These are phyloP conservation scores for Malacoctenus gilli DNA, from an alignment of 2,797 vertebrate genomes.

Conservation along the genomic window DNA sequence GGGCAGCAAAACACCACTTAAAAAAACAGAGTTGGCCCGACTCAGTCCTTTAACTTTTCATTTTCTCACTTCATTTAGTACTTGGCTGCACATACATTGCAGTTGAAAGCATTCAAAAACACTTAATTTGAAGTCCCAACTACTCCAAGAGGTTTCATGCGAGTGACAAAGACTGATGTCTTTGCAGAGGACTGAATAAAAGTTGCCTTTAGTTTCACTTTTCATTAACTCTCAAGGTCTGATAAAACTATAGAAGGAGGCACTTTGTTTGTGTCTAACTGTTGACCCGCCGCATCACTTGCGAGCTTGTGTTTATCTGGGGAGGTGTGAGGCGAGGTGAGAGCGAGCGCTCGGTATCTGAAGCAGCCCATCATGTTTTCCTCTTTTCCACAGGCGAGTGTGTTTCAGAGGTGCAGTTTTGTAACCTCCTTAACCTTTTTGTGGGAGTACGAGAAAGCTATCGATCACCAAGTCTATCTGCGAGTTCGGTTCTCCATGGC, in stretches of 20 bases:
- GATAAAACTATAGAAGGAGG: not conserved
- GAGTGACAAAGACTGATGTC: not conserved
- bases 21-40: too few relatives aligned
- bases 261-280: not conserved
- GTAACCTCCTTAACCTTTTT: slow-evolving; percentile 42
- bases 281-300: not conserved
- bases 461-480: slow-evolving; percentile 52
- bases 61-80: too few relatives aligned
- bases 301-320: not conserved
- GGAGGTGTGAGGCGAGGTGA: not conserved
- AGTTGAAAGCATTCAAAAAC: too few relatives aligned
- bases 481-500: slow-evolving; percentile 56
- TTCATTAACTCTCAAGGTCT: not conserved
- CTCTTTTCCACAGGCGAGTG: not conserved
- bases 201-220: not conserved
- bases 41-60: too few relatives aligned
- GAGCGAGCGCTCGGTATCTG: not conserved
- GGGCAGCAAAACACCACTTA: too few relatives aligned
- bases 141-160: too few relatives aligned
- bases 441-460: slow-evolving; percentile 50
- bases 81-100: too few relatives aligned
- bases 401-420: slow-evolving; percentile 16
- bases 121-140: too few relatives aligned
- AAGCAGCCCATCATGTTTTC: too few relatives aligned
- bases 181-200: not conserved